Base-by-base conservation (phyloP, 2,888 invertebrate species). In the Trissoscelio sp. region DNA sequence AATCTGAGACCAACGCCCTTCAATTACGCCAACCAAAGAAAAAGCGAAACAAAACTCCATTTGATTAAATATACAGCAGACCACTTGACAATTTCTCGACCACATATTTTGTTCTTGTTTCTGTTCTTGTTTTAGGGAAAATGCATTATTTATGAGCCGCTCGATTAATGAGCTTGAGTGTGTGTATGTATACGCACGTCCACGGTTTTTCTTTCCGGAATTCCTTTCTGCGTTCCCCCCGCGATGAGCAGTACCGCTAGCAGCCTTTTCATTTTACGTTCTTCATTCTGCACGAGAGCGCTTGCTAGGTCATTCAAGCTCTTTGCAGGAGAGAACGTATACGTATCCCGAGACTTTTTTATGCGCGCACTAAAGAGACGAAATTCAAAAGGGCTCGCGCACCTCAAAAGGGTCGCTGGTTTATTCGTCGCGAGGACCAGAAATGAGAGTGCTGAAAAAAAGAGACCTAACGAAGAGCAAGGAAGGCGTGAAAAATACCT, bases 301-400 rank as follows among this genome's bases (percentile, higher is more conserved):
- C 58, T 85, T 82, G 83, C 80, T 82, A 83, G 67, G 81, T 60
- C 70, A 81, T 81, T 77, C 75, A 75, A 66, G 66, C 81, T 75
- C 64, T 81, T 64, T 77, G 70, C 62, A 51, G 46, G 75, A 53
- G 37, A 70, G 57, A 64, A 74, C 66, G 60, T 37, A 53, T n/a
- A n/a, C n/a, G n/a, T n/a, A n/a, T n/a, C 62, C 55, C 46, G 74
- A 73, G 66, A 70, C 51, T 74, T 78, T 77, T 75, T 66, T 48
- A 58, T 48, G 62, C 62, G 18, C 51, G 58, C 51, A 42, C 44
- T 24, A 57, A 51, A 70, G 51, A 66, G 53, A 64, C 60, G 44
- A 64, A 69, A 62, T 75, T 75, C 64, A 64, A 75, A 66, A 75
- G 20, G 53, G 51, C 53, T 58, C 16, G 46, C 14, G 28, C 34